These are phyloP conservation scores for Melanocharis versteri DNA, from an alignment of 2,113 vertebrate species.

Conservation along the genomic window DNA sequence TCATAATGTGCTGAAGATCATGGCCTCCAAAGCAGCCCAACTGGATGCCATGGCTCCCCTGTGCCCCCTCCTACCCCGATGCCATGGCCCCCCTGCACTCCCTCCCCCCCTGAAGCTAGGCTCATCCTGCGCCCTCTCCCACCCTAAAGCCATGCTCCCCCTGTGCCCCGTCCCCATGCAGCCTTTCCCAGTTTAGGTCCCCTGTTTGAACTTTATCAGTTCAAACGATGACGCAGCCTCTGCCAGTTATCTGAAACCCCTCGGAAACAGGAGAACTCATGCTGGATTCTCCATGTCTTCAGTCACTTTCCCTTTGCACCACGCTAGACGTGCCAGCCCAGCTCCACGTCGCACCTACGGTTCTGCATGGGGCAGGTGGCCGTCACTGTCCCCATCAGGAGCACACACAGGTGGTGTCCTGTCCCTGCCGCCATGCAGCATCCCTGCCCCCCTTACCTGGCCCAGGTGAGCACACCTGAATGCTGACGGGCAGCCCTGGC, in stretches of 20 bases:
- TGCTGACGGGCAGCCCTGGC: neutral
- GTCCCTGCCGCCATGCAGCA: neutral
- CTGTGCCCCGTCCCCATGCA: neutral
- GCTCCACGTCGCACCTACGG: accelerated
- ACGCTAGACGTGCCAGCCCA: accelerated
- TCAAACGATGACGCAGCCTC: accelerated
- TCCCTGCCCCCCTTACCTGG: neutral
- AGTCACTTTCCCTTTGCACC: accelerated
- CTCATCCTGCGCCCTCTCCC: neutral
- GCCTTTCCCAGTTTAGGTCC: neutral
- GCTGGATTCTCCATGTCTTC: neutral
- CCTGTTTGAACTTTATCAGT: neutral
- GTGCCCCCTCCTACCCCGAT: neutral
- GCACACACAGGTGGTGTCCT: accelerated
- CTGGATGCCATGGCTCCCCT: accelerated
- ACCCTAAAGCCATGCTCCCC: neutral
- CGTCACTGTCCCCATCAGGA: accelerated
- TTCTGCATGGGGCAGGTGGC: accelerated
- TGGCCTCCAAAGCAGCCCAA: neutral
- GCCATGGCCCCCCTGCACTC: neutral
- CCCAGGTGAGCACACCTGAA: slow-evolving; percentile 22
- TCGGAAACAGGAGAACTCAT: accelerated
- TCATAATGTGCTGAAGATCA: accelerated
- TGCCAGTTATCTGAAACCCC: neutral
- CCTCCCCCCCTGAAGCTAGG: neutral